Conservation (phyloP, 2,797 vertebrate genomes). For the Rhinichthys osculus region DNA sequence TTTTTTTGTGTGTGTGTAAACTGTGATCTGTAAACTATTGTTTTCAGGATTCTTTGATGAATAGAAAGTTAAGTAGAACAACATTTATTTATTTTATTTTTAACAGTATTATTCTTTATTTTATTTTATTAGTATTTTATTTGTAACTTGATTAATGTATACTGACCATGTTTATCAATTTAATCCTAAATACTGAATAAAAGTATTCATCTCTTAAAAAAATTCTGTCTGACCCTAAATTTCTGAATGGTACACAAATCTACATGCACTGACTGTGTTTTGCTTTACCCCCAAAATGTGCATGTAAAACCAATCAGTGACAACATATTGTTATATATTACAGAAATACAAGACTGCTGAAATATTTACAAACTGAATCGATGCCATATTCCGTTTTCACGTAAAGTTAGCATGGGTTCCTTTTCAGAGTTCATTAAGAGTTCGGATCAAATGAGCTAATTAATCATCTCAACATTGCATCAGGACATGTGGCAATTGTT, state of each 20-base stretch:
- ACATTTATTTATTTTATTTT: too few relatives aligned
- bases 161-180: too few relatives aligned
- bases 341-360: not conserved
- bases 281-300: not conserved
- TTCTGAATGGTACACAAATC: not conserved
- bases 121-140: too few relatives aligned
- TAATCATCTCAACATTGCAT: not conserved
- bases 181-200: not conserved
- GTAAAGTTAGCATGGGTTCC: not conserved
- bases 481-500: not conserved
- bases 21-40: too few relatives aligned
- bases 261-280: not conserved
- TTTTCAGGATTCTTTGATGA: too few relatives aligned
- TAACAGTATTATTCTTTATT: too few relatives aligned
- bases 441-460: slow-evolving; percentile 3
- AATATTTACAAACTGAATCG: not conserved
- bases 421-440: not conserved
- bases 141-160: too few relatives aligned
- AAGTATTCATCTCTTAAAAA: not conserved
- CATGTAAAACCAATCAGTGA: not conserved
- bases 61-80: not conserved
- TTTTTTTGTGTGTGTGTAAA: too few relatives aligned
- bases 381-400: not conserved
- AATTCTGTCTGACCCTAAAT: too few relatives aligned
- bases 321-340: not conserved